Percentiles rank a stretch among this genome's conserved stretches.
phyloP scores from a whole-genome alignment of 2,113 vertebrate species.

The Anolis carolinensis region DNA sequence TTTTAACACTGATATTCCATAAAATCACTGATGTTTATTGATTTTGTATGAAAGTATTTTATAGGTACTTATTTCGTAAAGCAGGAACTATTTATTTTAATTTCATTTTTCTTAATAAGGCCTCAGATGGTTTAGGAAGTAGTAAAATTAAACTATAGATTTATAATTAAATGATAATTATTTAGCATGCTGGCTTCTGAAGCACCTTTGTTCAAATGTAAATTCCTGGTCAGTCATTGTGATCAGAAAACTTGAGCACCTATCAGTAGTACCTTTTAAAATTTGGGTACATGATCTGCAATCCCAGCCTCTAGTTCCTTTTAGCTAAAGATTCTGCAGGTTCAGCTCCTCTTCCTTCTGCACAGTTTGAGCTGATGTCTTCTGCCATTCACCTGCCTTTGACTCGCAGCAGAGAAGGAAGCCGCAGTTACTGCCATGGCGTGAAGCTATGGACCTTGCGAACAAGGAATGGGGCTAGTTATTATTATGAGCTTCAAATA shows the following conservation, averaged over 20 bases:
- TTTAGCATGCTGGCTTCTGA: conserved; percentile 2
- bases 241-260: neutral
- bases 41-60: neutral
- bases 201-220: neutral
- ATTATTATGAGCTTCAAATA: neutral
- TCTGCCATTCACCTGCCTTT: neutral
- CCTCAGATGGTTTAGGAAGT: neutral
- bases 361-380: too few species aligned
- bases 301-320: neutral
- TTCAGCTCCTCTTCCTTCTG: neutral
- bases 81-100: neutral
- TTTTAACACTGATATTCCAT: neutral
- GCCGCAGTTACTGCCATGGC: neutral
- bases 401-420: neutral
- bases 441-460: neutral
- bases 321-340: neutral
- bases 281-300: neutral
- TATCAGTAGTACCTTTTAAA: too few species aligned
- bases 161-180: conserved; percentile 16
- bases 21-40: neutral
- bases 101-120: conserved; percentile 14
- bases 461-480: neutral
- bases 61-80: neutral
- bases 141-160: neutral
- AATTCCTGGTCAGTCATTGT: neutral